A percentile compares a stretch with the other conserved stretches of the same genome.
These are phyloP conservation scores for Nomada fucata DNA, from an alignment of 2,888 invertebrate genomes.

Conservation along the genomic window DNA sequence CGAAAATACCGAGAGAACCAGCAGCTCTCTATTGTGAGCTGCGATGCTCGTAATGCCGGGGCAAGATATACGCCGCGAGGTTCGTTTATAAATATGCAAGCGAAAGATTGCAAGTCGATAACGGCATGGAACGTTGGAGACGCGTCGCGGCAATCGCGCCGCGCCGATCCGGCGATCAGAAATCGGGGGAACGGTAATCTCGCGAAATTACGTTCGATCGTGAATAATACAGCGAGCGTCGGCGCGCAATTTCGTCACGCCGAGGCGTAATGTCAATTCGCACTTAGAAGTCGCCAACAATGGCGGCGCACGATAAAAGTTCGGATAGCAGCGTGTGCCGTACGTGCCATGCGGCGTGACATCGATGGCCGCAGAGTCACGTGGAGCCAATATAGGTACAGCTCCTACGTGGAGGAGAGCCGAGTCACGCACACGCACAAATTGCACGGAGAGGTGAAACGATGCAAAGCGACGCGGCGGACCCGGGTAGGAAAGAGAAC, in stretches of 20 bases:
- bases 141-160: too few relatives aligned
- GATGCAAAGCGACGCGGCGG: not conserved
- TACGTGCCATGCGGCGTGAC: constrained; percentile 75
- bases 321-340: constrained; percentile 46
- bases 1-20: too few relatives aligned
- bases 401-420: constrained; percentile 36
- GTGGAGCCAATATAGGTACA: constrained; percentile 65
- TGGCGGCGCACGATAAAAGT: constrained; percentile 57
- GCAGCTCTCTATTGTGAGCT: too few relatives aligned
- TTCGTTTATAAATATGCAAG: not conserved
- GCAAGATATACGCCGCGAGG: not conserved
- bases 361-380: constrained; percentile 75
- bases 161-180: not conserved
- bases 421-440: constrained; percentile 23
- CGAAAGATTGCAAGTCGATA: not conserved
- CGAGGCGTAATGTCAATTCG: not conserved
- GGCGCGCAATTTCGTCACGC: constrained; percentile 32
- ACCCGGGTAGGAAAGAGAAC: constrained; percentile 17
- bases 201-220: constrained; percentile 9
- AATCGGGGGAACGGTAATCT: not conserved
- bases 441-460: not conserved
- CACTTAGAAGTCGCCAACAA: constrained; percentile 36
- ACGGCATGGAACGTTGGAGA: too few relatives aligned
- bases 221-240: not conserved
- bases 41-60: not conserved